A percentile compares a stretch with the other conserved stretches of the same genome.
These are phyloP conservation scores for Mythimna pallens DNA, from an alignment of 2,888 invertebrate genomes.

Conservation along the genomic window DNA sequence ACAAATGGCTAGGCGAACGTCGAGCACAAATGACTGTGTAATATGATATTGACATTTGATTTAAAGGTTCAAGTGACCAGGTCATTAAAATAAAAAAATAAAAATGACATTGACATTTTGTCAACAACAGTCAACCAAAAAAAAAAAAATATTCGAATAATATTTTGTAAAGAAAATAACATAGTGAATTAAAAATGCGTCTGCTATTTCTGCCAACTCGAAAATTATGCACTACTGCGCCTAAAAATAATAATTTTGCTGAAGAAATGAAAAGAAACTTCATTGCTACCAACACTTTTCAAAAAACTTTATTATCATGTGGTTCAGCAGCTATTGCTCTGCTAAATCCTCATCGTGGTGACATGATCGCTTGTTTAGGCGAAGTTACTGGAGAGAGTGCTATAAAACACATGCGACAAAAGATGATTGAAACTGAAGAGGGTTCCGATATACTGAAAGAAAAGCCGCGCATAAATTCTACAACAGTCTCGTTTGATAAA, in stretches of 20 bases:
- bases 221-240: conserved; percentile 64
- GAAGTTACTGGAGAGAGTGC: conserved; percentile 96
- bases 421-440: conserved; percentile 95
- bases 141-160: no score
- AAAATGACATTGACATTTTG: not conserved
- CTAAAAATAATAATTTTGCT: conserved; percentile 86
- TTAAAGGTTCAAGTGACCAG: no score
- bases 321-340: conserved; percentile 97
- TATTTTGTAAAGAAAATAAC: not conserved
- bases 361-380: conserved; percentile 98
- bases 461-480: conserved; percentile 96
- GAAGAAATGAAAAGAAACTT: conserved; percentile 92
- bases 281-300: conserved; percentile 92
- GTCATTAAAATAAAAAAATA: no score
- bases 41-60: no score
- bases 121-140: not conserved
- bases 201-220: conserved; percentile 56
- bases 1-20: no score
- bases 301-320: conserved; percentile 94
- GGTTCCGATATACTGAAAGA: conserved; percentile 94
- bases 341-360: conserved; percentile 94
- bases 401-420: conserved; percentile 92
- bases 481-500: conserved; percentile 94
- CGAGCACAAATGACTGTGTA: no score
- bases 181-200: conserved; percentile 63